A percentile compares a stretch with the other conserved stretches of the same genome.
phyloP scores from a whole-genome alignment of 2,888 invertebrate species.

The Dusona sp. region DNA sequence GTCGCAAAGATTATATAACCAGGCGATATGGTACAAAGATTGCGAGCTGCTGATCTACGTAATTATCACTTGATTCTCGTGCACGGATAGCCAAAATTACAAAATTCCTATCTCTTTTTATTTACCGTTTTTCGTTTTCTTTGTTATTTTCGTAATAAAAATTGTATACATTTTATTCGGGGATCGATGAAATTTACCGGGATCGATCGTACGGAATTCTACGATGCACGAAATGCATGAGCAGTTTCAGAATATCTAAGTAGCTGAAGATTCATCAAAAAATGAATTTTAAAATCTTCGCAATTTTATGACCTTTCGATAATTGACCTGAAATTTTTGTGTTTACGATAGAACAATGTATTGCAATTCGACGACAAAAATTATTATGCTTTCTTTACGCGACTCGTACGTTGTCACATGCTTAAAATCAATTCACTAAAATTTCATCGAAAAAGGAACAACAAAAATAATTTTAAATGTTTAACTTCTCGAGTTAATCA shows the following conservation, averaged over 20 bases:
- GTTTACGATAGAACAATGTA: not conserved
- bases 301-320: not conserved
- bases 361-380: not conserved
- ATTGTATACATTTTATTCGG: not conserved
- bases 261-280: not conserved
- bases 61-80: constrained; percentile 15
- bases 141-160: not conserved
- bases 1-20: not conserved
- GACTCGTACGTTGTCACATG: not conserved
- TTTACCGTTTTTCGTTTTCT: not conserved
- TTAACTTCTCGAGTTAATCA: not conserved
- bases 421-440: not conserved
- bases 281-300: not conserved
- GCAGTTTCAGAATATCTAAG: not conserved
- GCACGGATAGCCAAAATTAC: not conserved
- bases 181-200: too few species aligned
- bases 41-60: not conserved
- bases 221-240: constrained; percentile 2
- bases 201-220: not conserved
- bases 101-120: constrained; percentile 15
- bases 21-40: not conserved
- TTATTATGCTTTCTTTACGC: not conserved
- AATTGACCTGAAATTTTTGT: not conserved
- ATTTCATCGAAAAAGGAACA: not conserved
- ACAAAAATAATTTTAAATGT: not conserved